Conservation (phyloP, 2,113 vertebrate genomes). For the Epinephelus cyanopodus region DNA sequence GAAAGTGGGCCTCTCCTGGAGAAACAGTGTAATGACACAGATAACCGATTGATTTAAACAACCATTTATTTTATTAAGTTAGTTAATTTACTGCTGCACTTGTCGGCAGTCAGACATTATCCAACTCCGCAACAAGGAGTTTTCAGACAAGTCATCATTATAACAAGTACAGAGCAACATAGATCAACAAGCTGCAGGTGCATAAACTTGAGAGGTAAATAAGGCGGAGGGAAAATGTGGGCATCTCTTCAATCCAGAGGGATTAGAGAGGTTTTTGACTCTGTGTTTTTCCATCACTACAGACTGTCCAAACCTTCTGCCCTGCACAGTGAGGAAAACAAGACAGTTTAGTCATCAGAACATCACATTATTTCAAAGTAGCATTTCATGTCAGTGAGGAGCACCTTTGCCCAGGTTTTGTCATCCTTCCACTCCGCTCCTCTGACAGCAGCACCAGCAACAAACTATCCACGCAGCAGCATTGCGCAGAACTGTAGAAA, state of each 20-base stretch:
- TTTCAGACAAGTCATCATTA: conserved; percentile 79
- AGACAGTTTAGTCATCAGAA: background rate
- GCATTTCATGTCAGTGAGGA: background rate
- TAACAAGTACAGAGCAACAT: conserved; percentile 54
- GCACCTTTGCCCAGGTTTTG: conserved; percentile 48
- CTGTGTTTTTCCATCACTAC: conserved; percentile 22
- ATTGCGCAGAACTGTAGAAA: conserved; percentile 53
- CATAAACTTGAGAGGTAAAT: background rate
- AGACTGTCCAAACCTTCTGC: conserved; percentile 64
- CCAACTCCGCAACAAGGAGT: conserved; percentile 63
- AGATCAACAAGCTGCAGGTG: background rate
- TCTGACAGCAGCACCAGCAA: conserved; percentile 64
- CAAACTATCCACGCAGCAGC: conserved; percentile 57
- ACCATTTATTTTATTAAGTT: background rate
- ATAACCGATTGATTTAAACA: background rate
- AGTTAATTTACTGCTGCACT: conserved; percentile 16
- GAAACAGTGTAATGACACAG: background rate
- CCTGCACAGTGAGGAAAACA: conserved; percentile 43
- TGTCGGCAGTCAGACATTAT: conserved; percentile 70
- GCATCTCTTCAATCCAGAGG: background rate
- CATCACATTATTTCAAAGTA: background rate
- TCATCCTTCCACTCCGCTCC: conserved; percentile 37
- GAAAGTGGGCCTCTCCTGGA: background rate
- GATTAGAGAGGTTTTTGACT: conserved; percentile 6
- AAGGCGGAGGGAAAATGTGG: background rate